Conservation (phyloP, 1,140 invertebrate species). For the Apis mellifera region Amel_HAv3.1 CM009935.2:7643001-7643500, state of each 20-base stretch:
- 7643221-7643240: conserved; percentile 77
- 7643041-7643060: not conserved
- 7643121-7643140: conserved; percentile 54
- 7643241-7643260: conserved; percentile 78
- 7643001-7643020: not conserved
- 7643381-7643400: too few relatives aligned
- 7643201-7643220: conserved; percentile 75
- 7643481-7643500: too few relatives aligned
- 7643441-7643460: too few relatives aligned
- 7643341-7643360: conserved; percentile 64
- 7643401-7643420: too few relatives aligned
- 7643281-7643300: conserved; percentile 54
- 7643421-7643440: too few relatives aligned
- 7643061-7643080: not conserved
- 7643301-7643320: conserved; percentile 35
- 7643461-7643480: too few relatives aligned
- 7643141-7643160: not conserved
- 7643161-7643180: conserved; percentile 46
- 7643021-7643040: not conserved
- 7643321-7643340: conserved; percentile 47
- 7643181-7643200: conserved; percentile 57
- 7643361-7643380: not conserved
- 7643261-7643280: conserved; percentile 73
- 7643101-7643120: conserved; percentile 62
- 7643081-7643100: conserved; percentile 22